A percentile compares a stretch with the other conserved stretches of the same genome.
Evolutionary conservation across 2,888 invertebrate genomes (phyloP).

Genomic region (Chrysolina oricalcia): DNA sequence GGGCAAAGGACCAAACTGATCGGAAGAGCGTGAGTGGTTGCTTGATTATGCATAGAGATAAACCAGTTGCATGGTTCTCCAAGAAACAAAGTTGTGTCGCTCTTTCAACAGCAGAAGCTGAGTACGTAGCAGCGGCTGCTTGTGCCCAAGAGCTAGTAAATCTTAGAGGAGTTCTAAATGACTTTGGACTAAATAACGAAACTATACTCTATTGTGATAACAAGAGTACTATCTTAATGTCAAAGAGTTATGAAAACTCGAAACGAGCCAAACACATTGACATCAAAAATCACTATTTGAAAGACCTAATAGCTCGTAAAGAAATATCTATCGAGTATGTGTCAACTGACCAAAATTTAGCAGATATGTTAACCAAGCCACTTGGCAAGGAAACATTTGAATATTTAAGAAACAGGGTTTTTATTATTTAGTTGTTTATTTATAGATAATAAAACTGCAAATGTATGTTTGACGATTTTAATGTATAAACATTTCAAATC

Average conservation of each 20-base stretch:
- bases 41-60: slow-evolving; percentile 11
- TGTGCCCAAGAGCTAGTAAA: slow-evolving; percentile 36
- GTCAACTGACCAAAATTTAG: slow-evolving; percentile 35
- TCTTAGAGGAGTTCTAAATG: slow-evolving; percentile 33
- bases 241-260: slow-evolving; percentile 40
- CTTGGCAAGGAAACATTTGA: slow-evolving; percentile 31
- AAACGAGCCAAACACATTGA: slow-evolving; percentile 38
- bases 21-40: slow-evolving; percentile 13
- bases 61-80: slow-evolving; percentile 20
- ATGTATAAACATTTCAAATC: no score
- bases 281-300: slow-evolving; percentile 36
- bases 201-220: slow-evolving; percentile 38
- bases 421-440: slow-evolving; percentile 19
- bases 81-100: slow-evolving; percentile 13
- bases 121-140: slow-evolving; percentile 23
- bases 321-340: slow-evolving; percentile 34
- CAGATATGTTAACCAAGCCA: slow-evolving; percentile 38
- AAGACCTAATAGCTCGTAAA: slow-evolving; percentile 34
- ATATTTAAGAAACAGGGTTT: slow-evolving; percentile 31
- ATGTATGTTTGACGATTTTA: no score
- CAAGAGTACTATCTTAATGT: slow-evolving; percentile 37
- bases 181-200: slow-evolving; percentile 26
- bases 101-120: slow-evolving; percentile 20
- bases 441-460: no score
- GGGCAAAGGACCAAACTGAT: not conserved